Evolutionary conservation across 2,797 vertebrate species (phyloP).

Genomic region (Brachyalestes nurse): DNA sequence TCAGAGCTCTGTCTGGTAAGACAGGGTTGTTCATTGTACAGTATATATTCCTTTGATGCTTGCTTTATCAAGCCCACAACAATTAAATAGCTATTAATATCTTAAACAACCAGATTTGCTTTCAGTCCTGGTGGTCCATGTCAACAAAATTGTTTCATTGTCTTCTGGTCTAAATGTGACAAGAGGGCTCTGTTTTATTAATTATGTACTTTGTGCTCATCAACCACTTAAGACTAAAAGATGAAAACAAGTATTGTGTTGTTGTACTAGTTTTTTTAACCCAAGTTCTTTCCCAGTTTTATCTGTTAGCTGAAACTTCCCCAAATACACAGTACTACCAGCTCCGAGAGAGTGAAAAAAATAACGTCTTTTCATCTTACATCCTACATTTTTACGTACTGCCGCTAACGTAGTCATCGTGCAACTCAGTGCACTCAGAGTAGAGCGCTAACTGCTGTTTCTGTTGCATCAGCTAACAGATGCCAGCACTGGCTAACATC

Average conservation of each 20-base stretch:
- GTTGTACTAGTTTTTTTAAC: too few species aligned
- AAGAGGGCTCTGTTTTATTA: not conserved
- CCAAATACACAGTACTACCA: too few species aligned
- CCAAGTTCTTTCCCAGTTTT: too few species aligned
- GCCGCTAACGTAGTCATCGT: not conserved
- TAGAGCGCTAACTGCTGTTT: too few species aligned
- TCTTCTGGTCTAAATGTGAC: not conserved
- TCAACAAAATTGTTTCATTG: not conserved
- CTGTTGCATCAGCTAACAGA: too few species aligned
- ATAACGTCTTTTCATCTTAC: too few species aligned
- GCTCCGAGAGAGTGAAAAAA: too few species aligned
- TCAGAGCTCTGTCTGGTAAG: slow-evolving; percentile 2
- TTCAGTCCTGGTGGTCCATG: not conserved
- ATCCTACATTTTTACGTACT: too few species aligned
- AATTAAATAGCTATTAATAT: not conserved
- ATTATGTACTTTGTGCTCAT: not conserved
- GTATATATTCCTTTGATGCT: slow-evolving; percentile 8
- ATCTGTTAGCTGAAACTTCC: too few species aligned
- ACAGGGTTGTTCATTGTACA: not conserved
- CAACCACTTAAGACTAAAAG: not conserved
- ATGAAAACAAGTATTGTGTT: too few species aligned
- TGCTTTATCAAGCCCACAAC: slow-evolving; percentile 1
- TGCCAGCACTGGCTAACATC: too few species aligned
- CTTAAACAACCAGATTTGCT: not conserved
- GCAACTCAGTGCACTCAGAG: too few species aligned